Conservation (phyloP, 2,797 vertebrate genomes). For the Pseudomugil tenellus region DNA sequence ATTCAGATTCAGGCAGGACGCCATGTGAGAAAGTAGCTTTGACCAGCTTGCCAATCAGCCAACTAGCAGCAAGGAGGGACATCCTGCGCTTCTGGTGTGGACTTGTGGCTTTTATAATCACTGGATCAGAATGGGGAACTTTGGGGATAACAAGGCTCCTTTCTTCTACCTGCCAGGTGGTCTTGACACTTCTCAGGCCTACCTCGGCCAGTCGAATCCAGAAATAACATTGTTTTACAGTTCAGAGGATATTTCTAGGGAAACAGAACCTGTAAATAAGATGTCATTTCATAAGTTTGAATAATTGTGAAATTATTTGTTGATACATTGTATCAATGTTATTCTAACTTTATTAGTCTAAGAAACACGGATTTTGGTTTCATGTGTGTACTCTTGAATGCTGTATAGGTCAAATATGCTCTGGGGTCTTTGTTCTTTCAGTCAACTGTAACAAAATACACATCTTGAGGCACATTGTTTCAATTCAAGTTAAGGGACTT, state of each 20-base stretch:
- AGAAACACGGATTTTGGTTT: background rate
- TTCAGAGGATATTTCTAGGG: conserved; percentile 11
- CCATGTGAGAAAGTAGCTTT: conserved; percentile 62
- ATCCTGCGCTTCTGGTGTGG: conserved; percentile 60
- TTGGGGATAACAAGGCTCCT: conserved; percentile 68
- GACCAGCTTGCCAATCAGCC: conserved; percentile 70
- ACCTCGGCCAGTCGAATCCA: conserved; percentile 39
- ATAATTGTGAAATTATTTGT: conserved; percentile 1
- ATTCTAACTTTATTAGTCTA: background rate
- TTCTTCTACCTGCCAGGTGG: conserved; percentile 64
- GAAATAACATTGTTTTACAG: conserved; percentile 39
- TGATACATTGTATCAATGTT: background rate
- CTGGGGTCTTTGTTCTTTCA: background rate
- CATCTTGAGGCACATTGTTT: background rate
- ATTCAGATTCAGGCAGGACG: conserved; percentile 69
- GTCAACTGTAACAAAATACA: background rate
- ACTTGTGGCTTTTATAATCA: conserved; percentile 69
- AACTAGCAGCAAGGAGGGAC: conserved; percentile 58
- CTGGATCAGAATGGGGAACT: conserved; percentile 64
- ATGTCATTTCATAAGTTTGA: background rate
- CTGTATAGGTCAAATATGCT: background rate
- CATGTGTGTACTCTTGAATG: background rate
- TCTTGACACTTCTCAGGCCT: conserved; percentile 53
- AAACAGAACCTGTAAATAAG: conserved; percentile 2
- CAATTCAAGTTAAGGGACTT: background rate